phyloP scores from a whole-genome alignment of 2,888 invertebrate genomes.

The Drosophila borborema region DNA sequence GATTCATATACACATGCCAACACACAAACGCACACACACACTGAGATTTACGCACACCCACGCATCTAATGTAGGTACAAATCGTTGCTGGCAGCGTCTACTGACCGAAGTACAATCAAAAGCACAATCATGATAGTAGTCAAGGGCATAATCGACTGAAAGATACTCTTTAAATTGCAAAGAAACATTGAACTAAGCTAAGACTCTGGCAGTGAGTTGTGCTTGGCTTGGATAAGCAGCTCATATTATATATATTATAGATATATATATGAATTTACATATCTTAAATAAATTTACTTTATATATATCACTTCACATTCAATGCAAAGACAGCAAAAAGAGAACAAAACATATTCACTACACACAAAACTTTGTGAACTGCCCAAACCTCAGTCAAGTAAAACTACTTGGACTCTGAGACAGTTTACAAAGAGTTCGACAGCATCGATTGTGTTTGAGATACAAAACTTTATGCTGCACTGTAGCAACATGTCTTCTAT shows the following conservation, averaged over 20 bases:
- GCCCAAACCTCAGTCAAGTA: neutral
- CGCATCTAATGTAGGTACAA: constrained; percentile 28
- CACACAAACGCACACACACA: neutral
- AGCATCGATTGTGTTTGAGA: neutral
- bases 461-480: too few species aligned
- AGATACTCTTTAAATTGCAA: constrained; percentile 13
- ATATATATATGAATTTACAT: too few species aligned
- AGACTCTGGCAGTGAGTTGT: neutral
- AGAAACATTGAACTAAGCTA: neutral
- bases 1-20: neutral
- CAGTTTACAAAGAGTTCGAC: neutral
- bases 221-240: neutral
- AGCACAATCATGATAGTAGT: neutral
- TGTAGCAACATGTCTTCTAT: neutral
- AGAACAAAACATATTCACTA: too few species aligned
- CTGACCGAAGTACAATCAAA: constrained; percentile 19
- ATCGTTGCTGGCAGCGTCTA: constrained; percentile 24
- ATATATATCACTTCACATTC: too few species aligned
- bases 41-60: neutral
- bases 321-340: too few species aligned
- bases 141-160: neutral
- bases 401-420: neutral
- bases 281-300: too few species aligned
- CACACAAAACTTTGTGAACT: neutral
- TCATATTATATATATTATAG: neutral